Base-by-base conservation (phyloP, 2,888 invertebrate species). In the Nomada lathburiana region DNA sequence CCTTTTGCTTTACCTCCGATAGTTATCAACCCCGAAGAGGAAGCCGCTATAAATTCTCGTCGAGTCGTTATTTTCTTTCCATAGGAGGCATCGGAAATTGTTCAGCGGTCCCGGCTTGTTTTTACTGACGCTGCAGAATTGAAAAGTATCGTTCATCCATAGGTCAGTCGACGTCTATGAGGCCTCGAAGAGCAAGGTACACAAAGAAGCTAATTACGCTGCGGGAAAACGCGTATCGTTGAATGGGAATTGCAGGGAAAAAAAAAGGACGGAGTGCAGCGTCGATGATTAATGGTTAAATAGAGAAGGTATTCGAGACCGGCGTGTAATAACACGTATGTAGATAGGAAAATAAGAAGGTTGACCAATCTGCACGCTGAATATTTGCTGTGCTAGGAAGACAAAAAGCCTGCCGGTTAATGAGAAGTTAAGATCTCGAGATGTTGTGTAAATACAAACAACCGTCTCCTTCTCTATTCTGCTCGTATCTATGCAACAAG, bases 281-380 rank as follows among this genome's bases (percentile, higher is more conserved):
- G 47, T 70, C 29, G 11, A 70, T 70, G 60, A 70, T 70, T 71
- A 71, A 71, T 62, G 70, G 36, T 13, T 70, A 59, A 70, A 70
- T 36, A n/a, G 62, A 71, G 23, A 18, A 26, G 44, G 7, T 20
- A 18, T n/a, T 2, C 36, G 23, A 36, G 52, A 62, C 16, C 13
- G 42, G 23, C 52, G 71, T 42, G 47, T 20, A 57, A 44, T 53
- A 63, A 44, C 53, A 44, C 23, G 53, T 18, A 20, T 23, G 23
- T 4, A 42, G 52, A 52, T 7, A 29, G 11, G 23, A 42, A 60
- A 60, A 23, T 18, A 52, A 63, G 53, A 44, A 63, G 63, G 52
- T 63, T 52, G 52, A 62, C 71, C 62, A 42, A 62, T 62, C n/a
- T 52, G 36, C 23, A 13, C 50, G 36, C 29, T 20, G 36, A 23